phyloP scores from a whole-genome alignment of 1,140 invertebrate genomes.

The Metopolophium dirhodum region DNA sequence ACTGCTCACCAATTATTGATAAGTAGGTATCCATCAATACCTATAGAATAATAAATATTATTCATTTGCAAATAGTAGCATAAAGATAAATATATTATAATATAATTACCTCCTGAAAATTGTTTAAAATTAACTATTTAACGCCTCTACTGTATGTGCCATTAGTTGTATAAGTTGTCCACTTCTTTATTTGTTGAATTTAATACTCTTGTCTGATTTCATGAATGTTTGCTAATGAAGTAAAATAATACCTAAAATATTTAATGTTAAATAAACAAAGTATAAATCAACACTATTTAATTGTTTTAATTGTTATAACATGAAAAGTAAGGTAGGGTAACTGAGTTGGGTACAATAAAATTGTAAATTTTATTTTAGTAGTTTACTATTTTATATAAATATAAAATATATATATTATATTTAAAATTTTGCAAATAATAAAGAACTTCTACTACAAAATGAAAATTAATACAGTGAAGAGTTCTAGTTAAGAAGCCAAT shows the following conservation, averaged over 20 bases:
- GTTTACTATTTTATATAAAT: too few relatives aligned
- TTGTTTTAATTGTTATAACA: not conserved
- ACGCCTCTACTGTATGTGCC: slow-evolving; percentile 73
- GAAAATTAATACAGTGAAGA: too few relatives aligned
- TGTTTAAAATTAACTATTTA: slow-evolving; percentile 64
- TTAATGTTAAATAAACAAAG: not conserved
- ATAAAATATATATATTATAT: too few relatives aligned
- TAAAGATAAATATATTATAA: not conserved
- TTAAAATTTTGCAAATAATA: too few relatives aligned
- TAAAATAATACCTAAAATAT: slow-evolving; percentile 74
- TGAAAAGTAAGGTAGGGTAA: not conserved
- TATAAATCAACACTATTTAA: too few relatives aligned
- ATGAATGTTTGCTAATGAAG: slow-evolving; percentile 69
- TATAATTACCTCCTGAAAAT: slow-evolving; percentile 72
- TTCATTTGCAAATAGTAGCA: slow-evolving; percentile 54
- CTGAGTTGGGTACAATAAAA: too few relatives aligned
- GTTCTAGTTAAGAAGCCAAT: too few relatives aligned
- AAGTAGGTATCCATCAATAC: too few relatives aligned
- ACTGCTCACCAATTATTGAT: too few relatives aligned
- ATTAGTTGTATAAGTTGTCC: slow-evolving; percentile 68
- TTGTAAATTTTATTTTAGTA: too few relatives aligned
- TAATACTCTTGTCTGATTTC: slow-evolving; percentile 62
- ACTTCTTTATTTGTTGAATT: slow-evolving; percentile 71
- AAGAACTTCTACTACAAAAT: too few relatives aligned
- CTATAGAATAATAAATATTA: too few relatives aligned